Conservation (phyloP, 2,888 invertebrate genomes). For the Caenorhabditis auriculariae region DNA sequence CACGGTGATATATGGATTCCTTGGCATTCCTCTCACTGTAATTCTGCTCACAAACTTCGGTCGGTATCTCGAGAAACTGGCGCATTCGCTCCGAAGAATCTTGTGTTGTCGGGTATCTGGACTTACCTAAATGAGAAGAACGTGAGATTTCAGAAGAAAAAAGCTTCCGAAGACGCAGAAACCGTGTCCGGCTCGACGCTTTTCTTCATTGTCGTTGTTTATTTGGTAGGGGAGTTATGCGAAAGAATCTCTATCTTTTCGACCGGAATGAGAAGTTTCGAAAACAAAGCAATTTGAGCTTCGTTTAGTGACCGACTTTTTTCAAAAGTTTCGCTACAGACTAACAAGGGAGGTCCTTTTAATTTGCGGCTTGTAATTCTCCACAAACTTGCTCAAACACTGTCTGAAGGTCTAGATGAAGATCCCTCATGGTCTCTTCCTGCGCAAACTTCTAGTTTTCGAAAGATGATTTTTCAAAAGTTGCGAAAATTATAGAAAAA, state of each 20-base stretch:
- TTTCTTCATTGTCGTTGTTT: slow-evolving; percentile 41
- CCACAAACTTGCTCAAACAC: too few species aligned
- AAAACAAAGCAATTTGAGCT: too few species aligned
- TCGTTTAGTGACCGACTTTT: too few species aligned
- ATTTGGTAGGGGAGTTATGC: slow-evolving; percentile 19
- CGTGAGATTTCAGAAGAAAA: not conserved
- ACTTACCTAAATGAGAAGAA: not conserved
- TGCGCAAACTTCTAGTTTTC: too few species aligned
- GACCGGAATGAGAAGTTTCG: too few species aligned
- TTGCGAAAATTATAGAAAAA: too few species aligned
- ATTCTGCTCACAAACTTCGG: slow-evolving; percentile 61
- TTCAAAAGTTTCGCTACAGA: too few species aligned
- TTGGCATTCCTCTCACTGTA: slow-evolving; percentile 60
- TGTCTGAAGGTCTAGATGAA: too few species aligned
- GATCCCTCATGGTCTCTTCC: not conserved
- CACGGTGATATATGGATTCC: slow-evolving; percentile 59
- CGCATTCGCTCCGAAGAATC: slow-evolving; percentile 28
- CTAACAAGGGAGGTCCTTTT: too few species aligned
- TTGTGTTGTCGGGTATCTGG: slow-evolving; percentile 5
- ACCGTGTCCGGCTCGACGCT: slow-evolving; percentile 34
- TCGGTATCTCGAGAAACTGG: slow-evolving; percentile 52
- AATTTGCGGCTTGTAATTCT: too few species aligned
- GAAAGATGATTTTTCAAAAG: too few species aligned
- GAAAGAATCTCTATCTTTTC: too few species aligned
- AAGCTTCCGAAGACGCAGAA: slow-evolving; percentile 31